A percentile compares a stretch with the other conserved stretches of the same genome.
phyloP scores from a whole-genome alignment of 2,888 invertebrate genomes.

The Drosophila meridiana region DNA sequence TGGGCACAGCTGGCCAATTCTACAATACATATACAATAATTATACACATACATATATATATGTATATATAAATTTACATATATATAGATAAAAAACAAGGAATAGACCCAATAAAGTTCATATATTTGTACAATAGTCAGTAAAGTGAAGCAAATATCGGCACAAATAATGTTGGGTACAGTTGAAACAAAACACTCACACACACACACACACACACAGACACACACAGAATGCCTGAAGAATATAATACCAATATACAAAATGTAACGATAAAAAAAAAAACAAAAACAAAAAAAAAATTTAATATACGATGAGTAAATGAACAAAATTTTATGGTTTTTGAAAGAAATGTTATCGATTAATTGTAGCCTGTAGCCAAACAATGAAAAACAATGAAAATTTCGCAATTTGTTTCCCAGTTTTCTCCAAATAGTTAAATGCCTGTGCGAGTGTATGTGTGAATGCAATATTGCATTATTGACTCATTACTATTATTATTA shows the following conservation, averaged over 20 bases:
- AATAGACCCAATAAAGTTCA: constrained; percentile 16
- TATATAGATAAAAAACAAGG: constrained; percentile 48
- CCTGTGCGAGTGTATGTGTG: constrained; percentile 24
- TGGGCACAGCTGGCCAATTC: constrained; percentile 41
- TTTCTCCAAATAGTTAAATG: constrained; percentile 44
- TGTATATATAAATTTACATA: constrained; percentile 41
- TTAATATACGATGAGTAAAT: constrained; percentile 22
- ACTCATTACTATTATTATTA: constrained; percentile 5
- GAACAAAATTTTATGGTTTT: constrained; percentile 51
- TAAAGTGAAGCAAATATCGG: constrained; percentile 29
- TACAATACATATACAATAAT: constrained; percentile 53
- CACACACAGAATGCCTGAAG: constrained; percentile 26
- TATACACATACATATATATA: constrained; percentile 19
- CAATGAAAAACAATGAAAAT: constrained; percentile 24
- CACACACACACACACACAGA: constrained; percentile 17
- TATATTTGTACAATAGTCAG: constrained; percentile 55
- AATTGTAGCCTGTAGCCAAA: constrained; percentile 54
- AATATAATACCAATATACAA: constrained; percentile 43
- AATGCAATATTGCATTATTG: constrained; percentile 6
- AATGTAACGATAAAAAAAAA: constrained; percentile 27
- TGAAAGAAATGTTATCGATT: constrained; percentile 50
- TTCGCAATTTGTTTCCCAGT: constrained; percentile 31
- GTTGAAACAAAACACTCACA: constrained; percentile 31
- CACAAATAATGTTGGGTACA: constrained; percentile 29
- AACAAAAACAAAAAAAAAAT: constrained; percentile 12